Evolutionary conservation across 2,888 invertebrate species (phyloP), one percentile per base, ranked within the genome.

Genomic region (Carabus problematicus): DNA sequence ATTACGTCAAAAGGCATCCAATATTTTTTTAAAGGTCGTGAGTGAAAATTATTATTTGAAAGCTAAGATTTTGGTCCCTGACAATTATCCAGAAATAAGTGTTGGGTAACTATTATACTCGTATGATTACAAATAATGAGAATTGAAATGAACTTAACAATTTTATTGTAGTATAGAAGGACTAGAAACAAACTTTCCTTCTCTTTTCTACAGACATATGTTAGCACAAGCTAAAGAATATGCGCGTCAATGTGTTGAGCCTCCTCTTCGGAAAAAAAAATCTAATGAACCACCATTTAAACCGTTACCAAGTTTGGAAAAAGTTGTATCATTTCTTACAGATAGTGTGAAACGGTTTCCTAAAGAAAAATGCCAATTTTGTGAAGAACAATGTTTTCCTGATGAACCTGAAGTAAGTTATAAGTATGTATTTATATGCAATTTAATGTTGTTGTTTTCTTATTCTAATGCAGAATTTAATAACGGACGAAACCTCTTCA

Each of bases 141-240:
- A 39, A 49, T 49, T 59, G 47, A 49, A 11, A 14, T 52, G 58
- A 47, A 16, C 6, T 29, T 29, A 2, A 29, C n/a, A n/a, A n/a
- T n/a, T n/a, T n/a, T 56, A 9, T 80, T 82, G 77, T 75, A 88
- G 88, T 60, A 78, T 90, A 58, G 84, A 85, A 72, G 82, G 87
- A 72, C 80, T 83, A 12, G 86, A 88, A 56, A 86, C 88, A 59
- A 91, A 91, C 81, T 88, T 91, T 74, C 89, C 91, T 4, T 81
- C 84, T 8, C 79, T 88, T 3, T 84, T 92, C 72, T 82, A 82
- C 72, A 81, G 86, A 0, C 89, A 87, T 77, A 85, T 91, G 72
- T 78, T 85, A 70, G 89, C 85, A 0, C 91, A 92, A 78, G 86
- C 88, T 0, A 85, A 84, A 58, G 91, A 92, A 81, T 86, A 90